Percentiles rank a stretch among this genome's conserved stretches.
These are phyloP conservation scores for Origma solitaria DNA, from an alignment of 2,113 vertebrate species.

Conservation along the genomic window DNA sequence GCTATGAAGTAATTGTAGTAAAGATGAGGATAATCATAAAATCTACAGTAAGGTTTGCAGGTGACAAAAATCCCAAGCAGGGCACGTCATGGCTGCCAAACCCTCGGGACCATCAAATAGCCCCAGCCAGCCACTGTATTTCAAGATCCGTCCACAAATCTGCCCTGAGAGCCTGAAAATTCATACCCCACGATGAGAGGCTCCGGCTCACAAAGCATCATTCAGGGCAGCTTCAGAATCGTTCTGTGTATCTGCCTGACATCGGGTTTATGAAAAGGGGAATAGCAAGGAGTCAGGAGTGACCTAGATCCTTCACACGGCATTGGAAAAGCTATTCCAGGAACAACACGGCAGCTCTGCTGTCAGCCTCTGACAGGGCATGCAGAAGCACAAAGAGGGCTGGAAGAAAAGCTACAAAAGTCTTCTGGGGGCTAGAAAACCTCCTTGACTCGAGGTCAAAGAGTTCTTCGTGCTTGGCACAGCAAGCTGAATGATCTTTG, in stretches of 20 bases:
- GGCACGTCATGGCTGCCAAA: not conserved
- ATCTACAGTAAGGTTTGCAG: not conserved
- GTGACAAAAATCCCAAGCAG: not conserved
- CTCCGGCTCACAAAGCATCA: not conserved
- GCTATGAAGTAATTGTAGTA: not conserved
- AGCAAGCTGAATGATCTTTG: not conserved
- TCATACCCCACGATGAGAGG: not conserved
- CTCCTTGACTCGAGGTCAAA: not conserved
- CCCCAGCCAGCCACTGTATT: not conserved
- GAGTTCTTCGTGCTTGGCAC: not conserved
- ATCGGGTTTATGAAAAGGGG: not conserved
- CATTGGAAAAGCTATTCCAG: conserved; percentile 18
- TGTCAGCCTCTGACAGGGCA: not conserved
- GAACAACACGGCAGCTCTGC: not conserved
- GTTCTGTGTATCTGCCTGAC: not conserved
- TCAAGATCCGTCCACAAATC: not conserved
- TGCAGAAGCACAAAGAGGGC: not conserved
- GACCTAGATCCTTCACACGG: conserved; percentile 50
- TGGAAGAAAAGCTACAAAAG: not conserved
- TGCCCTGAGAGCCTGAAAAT: not conserved
- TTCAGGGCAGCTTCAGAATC: not conserved
- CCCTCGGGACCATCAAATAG: not conserved
- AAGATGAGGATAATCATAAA: not conserved
- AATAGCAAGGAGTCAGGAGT: conserved; percentile 18
- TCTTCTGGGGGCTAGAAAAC: not conserved